Evolutionary conservation across 2,888 invertebrate species (phyloP).

Genomic region (Morinoia aosen): DNA sequence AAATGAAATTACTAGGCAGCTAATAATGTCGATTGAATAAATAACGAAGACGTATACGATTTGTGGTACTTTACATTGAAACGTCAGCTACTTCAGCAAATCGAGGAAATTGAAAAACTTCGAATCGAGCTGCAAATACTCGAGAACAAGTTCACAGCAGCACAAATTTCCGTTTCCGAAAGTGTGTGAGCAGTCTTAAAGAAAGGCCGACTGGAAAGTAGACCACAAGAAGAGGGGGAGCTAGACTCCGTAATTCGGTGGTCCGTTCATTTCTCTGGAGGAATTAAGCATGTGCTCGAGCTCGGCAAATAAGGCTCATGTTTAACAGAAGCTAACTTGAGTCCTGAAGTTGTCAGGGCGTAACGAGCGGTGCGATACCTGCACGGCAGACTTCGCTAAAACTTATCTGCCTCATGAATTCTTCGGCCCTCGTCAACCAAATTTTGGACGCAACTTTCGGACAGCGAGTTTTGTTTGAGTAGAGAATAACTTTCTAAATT

Average conservation of each 20-base stretch:
- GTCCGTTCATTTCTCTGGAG: constrained; percentile 5
- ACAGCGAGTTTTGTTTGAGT: neutral
- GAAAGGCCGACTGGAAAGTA: neutral
- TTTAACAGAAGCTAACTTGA: constrained; percentile 24
- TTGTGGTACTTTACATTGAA: neutral
- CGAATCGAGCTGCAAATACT: neutral
- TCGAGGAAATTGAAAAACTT: neutral
- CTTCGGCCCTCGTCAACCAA: constrained; percentile 12
- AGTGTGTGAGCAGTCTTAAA: neutral
- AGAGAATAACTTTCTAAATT: neutral
- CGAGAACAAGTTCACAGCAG: neutral
- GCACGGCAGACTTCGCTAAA: constrained; percentile 17
- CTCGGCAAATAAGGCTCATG: constrained; percentile 14
- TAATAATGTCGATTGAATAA: neutral
- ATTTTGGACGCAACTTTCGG: neutral
- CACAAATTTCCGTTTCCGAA: neutral
- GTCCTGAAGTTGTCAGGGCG: constrained; percentile 14
- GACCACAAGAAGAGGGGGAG: neutral
- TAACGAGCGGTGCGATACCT: constrained; percentile 24
- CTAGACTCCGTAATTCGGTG: neutral
- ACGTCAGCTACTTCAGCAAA: neutral
- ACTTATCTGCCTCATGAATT: constrained; percentile 17
- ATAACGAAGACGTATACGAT: neutral
- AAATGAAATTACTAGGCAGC: neutral
- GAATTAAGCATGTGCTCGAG: neutral